Evolutionary conservation across 2,888 invertebrate genomes (phyloP), one percentile per base, ranked within the genome.

Genomic region (Alentia gelatinosa): DNA sequence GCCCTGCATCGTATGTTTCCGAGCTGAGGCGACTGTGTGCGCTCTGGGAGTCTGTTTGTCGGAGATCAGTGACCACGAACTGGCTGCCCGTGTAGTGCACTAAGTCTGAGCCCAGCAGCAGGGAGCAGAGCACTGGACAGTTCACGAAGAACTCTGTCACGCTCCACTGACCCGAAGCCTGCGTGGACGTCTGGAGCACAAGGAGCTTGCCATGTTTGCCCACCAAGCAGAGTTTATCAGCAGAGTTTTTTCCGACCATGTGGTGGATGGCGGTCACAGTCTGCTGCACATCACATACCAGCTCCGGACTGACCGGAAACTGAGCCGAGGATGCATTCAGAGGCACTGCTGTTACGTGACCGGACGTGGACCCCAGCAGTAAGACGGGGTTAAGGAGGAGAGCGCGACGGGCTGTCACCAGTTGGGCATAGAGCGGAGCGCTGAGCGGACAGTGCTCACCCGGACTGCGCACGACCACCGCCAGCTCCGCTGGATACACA

Each of bases 211-310:
- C 83, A 40, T 83, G 33, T 9, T 40, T 15, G 37, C 83, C 83
- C n/a, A 83, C 1, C 35, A 83, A 9, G n/a, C 37, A 40, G 15
- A 83, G 39, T 40, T 83, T 39, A 26, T 3, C 7, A 26, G 39
- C 30, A n/a, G 35, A 23, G 40, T 19, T 83, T 23, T 39, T 4
- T 37, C 12, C 30, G n/a, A 39, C 35, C 23, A 40, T 3, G 1
- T 37, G 35, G 39, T 83, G 26, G 39, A 83, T 35, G n/a, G 39
- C 83, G 12, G 40, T 39, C 9, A 83, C 40, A 1, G 83, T 7
- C 40, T 83, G 83, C 37, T 83, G 83, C 7, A 83, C 39, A 37
- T 83, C 83, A 83, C 83, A 83, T 23, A 83, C 9, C 5, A 83
- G n/a, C 19, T 39, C 15, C 23, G 83, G 83, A 15, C 26, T 1